A percentile compares a stretch with the other conserved stretches of the same genome.
Evolutionary conservation across 1,140 invertebrate species (phyloP).

Genomic region (Drosophila virilis): DNA sequence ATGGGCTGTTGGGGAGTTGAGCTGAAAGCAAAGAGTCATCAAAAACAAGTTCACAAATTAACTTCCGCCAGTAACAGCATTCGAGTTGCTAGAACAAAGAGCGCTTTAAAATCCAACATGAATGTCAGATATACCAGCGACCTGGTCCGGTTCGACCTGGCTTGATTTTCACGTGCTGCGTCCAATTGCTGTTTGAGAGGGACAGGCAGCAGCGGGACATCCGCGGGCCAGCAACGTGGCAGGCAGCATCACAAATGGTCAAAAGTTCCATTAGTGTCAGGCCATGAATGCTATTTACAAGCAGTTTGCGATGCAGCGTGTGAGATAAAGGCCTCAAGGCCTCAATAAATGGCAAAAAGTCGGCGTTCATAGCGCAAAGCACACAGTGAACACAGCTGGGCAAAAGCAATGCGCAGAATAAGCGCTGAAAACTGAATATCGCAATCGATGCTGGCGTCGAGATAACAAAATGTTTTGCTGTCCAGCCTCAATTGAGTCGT

Average conservation of each 20-base stretch:
- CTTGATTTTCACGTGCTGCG: constrained; percentile 5
- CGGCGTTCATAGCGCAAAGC: constrained; percentile 15
- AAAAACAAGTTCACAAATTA: constrained; percentile 26
- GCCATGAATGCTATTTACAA: constrained; percentile 76
- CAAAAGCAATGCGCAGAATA: constrained; percentile 14
- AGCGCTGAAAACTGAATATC: constrained; percentile 59
- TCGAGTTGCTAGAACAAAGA: constrained; percentile 8
- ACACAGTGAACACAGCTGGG: constrained; percentile 38
- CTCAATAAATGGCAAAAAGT: constrained; percentile 57
- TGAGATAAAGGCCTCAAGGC: constrained; percentile 58
- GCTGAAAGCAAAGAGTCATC: constrained; percentile 31
- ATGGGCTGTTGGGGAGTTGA: constrained; percentile 40
- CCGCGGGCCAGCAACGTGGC: not conserved
- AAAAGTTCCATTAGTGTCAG: constrained; percentile 75
- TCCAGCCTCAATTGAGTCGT: constrained; percentile 66
- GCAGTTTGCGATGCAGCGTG: constrained; percentile 65
- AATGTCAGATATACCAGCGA: constrained; percentile 16
- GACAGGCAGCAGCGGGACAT: not conserved
- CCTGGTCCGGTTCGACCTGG: constrained; percentile 5
- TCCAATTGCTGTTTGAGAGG: constrained; percentile 10
- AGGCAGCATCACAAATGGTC: constrained; percentile 50
- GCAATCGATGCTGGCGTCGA: constrained; percentile 66
- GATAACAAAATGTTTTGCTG: constrained; percentile 72
- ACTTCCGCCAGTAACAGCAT: constrained; percentile 12
- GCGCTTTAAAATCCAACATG: not conserved